A percentile compares a stretch with the other conserved stretches of the same genome.
These are phyloP conservation scores for Trinorchestia longiramus DNA, from an alignment of 1,140 invertebrate genomes.

Conservation along the genomic window DNA sequence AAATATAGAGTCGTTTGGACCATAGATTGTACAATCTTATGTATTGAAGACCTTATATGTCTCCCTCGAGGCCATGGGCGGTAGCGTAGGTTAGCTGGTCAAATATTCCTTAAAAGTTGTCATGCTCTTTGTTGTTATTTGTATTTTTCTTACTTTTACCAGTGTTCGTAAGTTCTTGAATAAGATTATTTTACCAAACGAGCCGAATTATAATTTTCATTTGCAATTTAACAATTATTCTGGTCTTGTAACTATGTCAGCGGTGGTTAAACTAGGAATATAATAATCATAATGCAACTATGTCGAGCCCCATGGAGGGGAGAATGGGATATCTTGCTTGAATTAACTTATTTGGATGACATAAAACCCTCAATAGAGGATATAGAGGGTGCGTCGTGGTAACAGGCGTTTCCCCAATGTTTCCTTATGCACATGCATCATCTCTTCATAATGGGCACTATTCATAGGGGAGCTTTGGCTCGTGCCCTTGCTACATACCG, in stretches of 20 bases:
- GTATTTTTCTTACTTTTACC: neutral
- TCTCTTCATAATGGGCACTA: neutral
- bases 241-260: neutral
- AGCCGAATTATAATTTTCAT: neutral
- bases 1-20: neutral
- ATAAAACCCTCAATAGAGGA: neutral
- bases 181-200: too few species aligned
- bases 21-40: neutral
- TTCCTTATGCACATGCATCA: neutral
- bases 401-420: neutral
- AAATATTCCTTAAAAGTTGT: neutral
- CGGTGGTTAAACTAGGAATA: too few species aligned
- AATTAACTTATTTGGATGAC: neutral
- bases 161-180: too few species aligned
- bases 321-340: neutral
- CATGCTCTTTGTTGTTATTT: neutral
- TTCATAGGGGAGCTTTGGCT: neutral
- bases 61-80: neutral
- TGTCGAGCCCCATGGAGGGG: neutral
- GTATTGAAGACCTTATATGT: neutral
- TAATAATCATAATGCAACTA: too few species aligned
- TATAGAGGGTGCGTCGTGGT: neutral
- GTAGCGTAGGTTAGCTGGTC: neutral
- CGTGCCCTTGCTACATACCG: constrained; percentile 2
- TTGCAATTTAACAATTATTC: neutral